Percentiles rank a stretch among this genome's conserved stretches.
These are phyloP conservation scores for Cybosia mesomella DNA, from an alignment of 2,888 invertebrate genomes.

Conservation along the genomic window DNA sequence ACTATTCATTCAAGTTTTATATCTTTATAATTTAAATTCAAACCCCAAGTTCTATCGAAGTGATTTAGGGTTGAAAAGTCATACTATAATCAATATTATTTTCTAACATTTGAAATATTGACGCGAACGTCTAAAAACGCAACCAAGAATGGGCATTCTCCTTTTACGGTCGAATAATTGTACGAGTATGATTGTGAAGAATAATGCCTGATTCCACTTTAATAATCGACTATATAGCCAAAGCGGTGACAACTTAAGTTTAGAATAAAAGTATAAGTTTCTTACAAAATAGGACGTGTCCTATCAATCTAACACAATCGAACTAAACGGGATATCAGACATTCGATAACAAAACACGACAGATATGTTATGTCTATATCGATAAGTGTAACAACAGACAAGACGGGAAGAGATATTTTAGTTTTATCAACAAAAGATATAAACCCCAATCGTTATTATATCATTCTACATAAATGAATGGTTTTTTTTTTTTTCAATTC, in stretches of 20 bases:
- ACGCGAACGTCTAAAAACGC: no score
- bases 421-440: conserved; percentile 14
- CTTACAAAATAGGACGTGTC: conserved; percentile 35
- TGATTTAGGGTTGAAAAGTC: no score
- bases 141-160: no score
- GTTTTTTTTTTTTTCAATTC: not conserved
- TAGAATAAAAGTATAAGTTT: conserved; percentile 6
- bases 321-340: conserved; percentile 22
- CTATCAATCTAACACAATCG: conserved; percentile 39
- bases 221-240: not conserved
- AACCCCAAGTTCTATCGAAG: no score
- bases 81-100: no score
- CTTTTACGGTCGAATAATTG: not conserved
- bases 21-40: no score
- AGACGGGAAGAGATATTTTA: conserved; percentile 3
- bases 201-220: not conserved
- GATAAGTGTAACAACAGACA: conserved; percentile 14
- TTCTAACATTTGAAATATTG: no score
- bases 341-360: conserved; percentile 33
- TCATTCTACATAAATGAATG: not conserved
- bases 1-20: no score
- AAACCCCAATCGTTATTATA: conserved; percentile 9
- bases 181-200: no score
- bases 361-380: conserved; percentile 16
- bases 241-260: not conserved